Evolutionary conservation across 2,113 vertebrate genomes (phyloP).

Genomic region (Micronycteris hirsuta): DNA sequence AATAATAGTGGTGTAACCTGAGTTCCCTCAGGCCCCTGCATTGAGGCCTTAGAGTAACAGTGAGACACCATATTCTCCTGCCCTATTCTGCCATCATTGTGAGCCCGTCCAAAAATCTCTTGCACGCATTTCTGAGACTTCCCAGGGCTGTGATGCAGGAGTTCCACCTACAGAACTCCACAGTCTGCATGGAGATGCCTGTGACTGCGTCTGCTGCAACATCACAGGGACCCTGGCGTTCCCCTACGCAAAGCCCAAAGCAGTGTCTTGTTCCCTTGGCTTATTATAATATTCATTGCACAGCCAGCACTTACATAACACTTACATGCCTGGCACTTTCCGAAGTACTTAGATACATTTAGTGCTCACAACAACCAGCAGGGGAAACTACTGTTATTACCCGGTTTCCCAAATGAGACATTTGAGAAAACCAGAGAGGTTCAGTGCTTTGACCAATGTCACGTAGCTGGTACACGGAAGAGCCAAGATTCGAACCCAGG

Average conservation of each 20-base stretch:
- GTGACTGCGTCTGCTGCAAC: not conserved
- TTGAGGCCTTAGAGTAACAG: not conserved
- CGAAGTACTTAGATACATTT: not conserved
- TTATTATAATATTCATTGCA: not conserved
- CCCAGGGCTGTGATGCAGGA: not conserved
- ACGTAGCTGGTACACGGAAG: not conserved
- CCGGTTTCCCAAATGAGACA: not conserved
- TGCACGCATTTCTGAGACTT: not conserved
- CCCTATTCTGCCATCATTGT: not conserved
- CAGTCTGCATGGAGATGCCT: not conserved
- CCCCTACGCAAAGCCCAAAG: not conserved
- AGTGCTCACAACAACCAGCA: not conserved
- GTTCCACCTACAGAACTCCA: not conserved
- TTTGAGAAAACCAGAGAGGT: not conserved
- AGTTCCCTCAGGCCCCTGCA: not conserved
- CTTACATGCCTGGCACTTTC: not conserved
- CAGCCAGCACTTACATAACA: not conserved
- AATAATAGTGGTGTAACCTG: not conserved
- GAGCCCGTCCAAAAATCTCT: not conserved
- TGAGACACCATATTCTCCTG: not conserved
- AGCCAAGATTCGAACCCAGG: not conserved
- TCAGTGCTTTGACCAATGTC: not conserved
- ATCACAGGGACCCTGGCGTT: not conserved
- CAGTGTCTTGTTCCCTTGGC: not conserved
- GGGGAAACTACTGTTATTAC: not conserved